A percentile compares a stretch with the other conserved stretches of the same genome.
These are phyloP conservation scores for Melinaea menophilus DNA, from an alignment of 2,888 invertebrate species.

Conservation along the genomic window DNA sequence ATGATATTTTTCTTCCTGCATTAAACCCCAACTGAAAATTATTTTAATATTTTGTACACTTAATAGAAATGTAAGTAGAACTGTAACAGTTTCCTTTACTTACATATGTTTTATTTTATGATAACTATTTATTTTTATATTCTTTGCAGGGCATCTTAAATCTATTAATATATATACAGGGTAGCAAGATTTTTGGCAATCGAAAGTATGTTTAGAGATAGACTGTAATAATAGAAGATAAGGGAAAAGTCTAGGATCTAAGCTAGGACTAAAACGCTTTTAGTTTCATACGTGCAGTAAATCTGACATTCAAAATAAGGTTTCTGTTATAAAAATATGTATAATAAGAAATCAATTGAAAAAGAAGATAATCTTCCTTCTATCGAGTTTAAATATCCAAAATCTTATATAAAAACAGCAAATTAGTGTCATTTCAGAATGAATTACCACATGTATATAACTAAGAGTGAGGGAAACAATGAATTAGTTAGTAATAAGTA, in stretches of 20 bases:
- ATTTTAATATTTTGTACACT: no score
- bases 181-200: slow-evolving; percentile 23
- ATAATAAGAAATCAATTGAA: no score
- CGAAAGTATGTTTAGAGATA: slow-evolving; percentile 20
- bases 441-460: slow-evolving; percentile 10
- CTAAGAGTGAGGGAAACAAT: slow-evolving; percentile 11
- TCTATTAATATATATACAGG: slow-evolving; percentile 20
- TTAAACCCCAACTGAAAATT: no score
- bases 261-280: slow-evolving; percentile 19
- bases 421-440: no score
- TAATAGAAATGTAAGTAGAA: no score
- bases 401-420: no score
- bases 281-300: slow-evolving; percentile 10
- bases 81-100: no score
- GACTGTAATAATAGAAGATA: slow-evolving; percentile 15
- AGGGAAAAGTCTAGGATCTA: slow-evolving; percentile 25
- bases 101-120: background rate
- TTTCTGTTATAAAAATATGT: background rate
- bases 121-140: background rate
- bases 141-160: slow-evolving; percentile 7
- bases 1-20: no score
- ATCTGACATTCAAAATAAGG: background rate
- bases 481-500: slow-evolving; percentile 10
- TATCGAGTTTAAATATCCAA: no score
- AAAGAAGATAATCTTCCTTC: no score